Evolutionary conservation across 2,888 invertebrate genomes (phyloP), one percentile per base, ranked within the genome.

Genomic region (Andrena fulva): DNA sequence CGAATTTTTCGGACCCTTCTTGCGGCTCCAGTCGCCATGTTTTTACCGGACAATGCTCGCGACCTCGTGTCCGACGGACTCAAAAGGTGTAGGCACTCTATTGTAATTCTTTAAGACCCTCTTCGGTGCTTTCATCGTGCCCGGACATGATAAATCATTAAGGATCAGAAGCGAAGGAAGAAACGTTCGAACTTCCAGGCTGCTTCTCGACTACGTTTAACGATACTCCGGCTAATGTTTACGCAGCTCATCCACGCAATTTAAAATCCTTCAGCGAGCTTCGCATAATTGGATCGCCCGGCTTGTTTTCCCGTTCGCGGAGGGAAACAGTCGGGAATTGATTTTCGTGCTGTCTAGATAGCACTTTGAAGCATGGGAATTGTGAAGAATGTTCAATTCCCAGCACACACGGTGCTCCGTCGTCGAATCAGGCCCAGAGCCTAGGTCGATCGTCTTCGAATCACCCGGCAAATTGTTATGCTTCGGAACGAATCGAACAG

Each of bases 1-100:
- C 54, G 77, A 82, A 82, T 71, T 69, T 68, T 72, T 75, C 54
- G 35, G 6, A 4, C n/a, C 48, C 35, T 72, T 69, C 75, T 71
- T 74, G 16, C 67, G 20, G 10, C 3, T 7, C 12, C 35, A 10
- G 8, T 20, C 50, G 29, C 0, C 5, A 16, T 48, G 10, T 73
- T 64, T 73, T 54, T 59, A 50, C 42, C 27, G 33, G 16, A 60
- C 69, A 81, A 81, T 77, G 27, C 42, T 31, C 24, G 33, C 33
- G 31, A 48, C 35, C 31, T 10, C 29, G 12, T n/a, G 10, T 7
- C 16, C 48, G 56, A 71, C 54, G 52, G 54, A 70, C 63, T 42
- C 54, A 31, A 70, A 63, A 63, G 52, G 16, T 42, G 42, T 42
- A 42, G 42, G 12, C 42, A 42, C 42, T 42, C 12, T 16, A 42